Evolutionary conservation across 2,888 invertebrate genomes (phyloP).

Genomic region (Cheilosia pagana): DNA sequence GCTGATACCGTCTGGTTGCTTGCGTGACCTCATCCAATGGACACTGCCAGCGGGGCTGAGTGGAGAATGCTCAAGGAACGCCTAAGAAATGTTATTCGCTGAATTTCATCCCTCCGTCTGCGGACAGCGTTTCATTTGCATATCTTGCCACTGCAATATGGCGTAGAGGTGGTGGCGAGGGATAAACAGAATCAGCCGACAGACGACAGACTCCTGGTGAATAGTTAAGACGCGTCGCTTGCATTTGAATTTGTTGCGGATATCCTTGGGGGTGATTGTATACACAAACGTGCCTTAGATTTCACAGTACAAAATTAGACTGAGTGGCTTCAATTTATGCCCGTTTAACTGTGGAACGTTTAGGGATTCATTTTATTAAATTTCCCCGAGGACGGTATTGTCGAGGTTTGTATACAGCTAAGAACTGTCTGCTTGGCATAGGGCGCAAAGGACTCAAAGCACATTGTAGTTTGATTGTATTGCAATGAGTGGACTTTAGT

Average conservation of each 20-base stretch:
- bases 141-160: neutral
- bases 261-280: neutral
- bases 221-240: conserved; percentile 22
- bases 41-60: neutral
- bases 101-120: neutral
- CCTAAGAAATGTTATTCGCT: conserved; percentile 8
- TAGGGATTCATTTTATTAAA: conserved; percentile 10
- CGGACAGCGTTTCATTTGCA: conserved; percentile 7
- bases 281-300: neutral
- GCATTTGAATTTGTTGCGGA: conserved; percentile 22
- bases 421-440: neutral
- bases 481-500: too few relatives aligned
- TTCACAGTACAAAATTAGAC: neutral
- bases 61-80: neutral
- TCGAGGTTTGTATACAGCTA: neutral
- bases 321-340: neutral
- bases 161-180: neutral
- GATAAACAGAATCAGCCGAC: neutral
- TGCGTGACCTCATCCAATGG: conserved; percentile 16
- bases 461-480: too few relatives aligned
- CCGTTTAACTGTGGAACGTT: neutral
- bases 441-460: neutral
- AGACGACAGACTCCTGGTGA: neutral
- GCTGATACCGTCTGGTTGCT: conserved; percentile 6
- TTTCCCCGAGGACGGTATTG: conserved; percentile 5